phyloP scores from a whole-genome alignment of 1,140 invertebrate species.

The Orussus abietinus region DNA sequence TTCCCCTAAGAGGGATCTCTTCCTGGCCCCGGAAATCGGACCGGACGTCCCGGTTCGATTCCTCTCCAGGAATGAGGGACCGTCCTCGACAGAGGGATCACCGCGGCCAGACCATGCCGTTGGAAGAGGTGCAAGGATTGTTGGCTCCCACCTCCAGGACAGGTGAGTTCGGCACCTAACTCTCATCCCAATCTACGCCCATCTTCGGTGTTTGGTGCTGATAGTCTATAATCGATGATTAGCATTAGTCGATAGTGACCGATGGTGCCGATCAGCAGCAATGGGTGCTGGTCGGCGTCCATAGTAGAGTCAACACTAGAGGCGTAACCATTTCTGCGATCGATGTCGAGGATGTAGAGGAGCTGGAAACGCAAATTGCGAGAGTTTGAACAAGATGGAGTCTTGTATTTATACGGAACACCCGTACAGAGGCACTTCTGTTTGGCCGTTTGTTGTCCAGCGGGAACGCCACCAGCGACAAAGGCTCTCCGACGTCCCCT shows the following conservation, averaged over 20 bases:
- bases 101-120: conserved; percentile 40
- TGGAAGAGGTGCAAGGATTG: conserved; percentile 44
- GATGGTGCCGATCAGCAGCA: not conserved
- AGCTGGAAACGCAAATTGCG: no score
- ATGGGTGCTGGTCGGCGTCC: conserved; percentile 1
- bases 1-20: conserved; percentile 4
- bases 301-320: not conserved
- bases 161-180: conserved; percentile 29
- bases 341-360: no score
- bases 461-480: no score
- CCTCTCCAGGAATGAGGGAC: conserved; percentile 38
- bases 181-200: no score
- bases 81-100: conserved; percentile 38
- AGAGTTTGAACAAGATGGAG: no score
- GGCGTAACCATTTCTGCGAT: conserved; percentile 9
- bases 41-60: conserved; percentile 13
- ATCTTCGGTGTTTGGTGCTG: not conserved
- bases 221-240: not conserved
- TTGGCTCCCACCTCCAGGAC: conserved; percentile 39
- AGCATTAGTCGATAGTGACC: not conserved
- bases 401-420: no score
- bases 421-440: no score
- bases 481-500: no score
- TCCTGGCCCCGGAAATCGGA: conserved; percentile 10
- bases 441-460: no score